phyloP scores from a whole-genome alignment of 2,113 vertebrate genomes.

The Mormoops blainvillei region DNA sequence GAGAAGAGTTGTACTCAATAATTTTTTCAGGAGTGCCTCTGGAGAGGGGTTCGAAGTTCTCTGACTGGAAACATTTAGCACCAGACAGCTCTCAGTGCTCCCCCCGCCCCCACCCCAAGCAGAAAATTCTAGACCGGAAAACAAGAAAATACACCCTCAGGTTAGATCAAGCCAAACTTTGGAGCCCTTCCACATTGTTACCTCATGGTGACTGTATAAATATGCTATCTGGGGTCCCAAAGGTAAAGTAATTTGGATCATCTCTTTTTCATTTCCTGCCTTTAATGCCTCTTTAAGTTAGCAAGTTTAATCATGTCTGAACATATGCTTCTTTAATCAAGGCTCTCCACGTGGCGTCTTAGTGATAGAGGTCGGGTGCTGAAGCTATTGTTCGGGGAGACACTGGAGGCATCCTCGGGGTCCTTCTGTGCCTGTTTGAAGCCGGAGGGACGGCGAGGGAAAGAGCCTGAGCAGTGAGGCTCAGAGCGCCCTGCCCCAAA shows the following conservation, averaged over 20 bases:
- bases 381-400: neutral
- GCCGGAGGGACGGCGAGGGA: neutral
- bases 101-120: neutral
- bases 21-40: neutral
- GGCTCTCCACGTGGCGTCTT: neutral
- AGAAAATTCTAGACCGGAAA: slow-evolving; percentile 42
- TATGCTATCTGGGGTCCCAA: neutral
- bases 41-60: neutral
- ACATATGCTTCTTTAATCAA: neutral
- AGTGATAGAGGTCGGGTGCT: neutral
- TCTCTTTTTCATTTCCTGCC: slow-evolving; percentile 62
- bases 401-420: rapidly evolving
- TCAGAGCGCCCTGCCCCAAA: neutral
- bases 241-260: slow-evolving; percentile 13
- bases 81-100: neutral
- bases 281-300: slow-evolving; percentile 11
- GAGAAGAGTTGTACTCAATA: neutral
- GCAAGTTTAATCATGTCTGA: neutral
- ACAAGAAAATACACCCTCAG: neutral
- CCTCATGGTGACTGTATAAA: neutral
- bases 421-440: neutral
- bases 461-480: neutral
- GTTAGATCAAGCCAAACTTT: neutral
- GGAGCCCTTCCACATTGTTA: neutral
- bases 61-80: slow-evolving; percentile 12